These are phyloP conservation scores for Clinocottus analis DNA, from an alignment of 2,113 vertebrate species.

Conservation along the genomic window DNA sequence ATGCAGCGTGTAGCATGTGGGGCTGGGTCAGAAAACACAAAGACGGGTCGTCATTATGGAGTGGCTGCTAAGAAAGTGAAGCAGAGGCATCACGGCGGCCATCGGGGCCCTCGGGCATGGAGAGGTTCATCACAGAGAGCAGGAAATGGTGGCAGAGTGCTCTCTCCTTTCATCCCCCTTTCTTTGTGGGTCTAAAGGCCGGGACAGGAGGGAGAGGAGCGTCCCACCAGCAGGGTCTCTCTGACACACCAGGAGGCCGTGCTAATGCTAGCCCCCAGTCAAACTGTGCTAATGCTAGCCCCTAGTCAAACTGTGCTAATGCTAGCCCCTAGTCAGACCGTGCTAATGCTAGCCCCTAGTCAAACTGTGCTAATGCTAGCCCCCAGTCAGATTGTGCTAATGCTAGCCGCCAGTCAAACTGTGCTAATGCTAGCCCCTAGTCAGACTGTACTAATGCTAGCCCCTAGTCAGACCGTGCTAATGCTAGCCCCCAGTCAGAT, in stretches of 20 bases:
- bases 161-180: conserved; percentile 63
- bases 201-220: conserved; percentile 36
- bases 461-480: too few relatives aligned
- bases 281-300: conserved; percentile 30
- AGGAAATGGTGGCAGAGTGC: conserved; percentile 49
- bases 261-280: conserved; percentile 28
- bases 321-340: too few relatives aligned
- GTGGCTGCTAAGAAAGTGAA: conserved; percentile 5
- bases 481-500: too few relatives aligned
- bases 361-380: too few relatives aligned
- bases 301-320: background rate
- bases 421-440: too few relatives aligned
- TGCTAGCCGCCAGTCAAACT: too few relatives aligned
- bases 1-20: conserved; percentile 42
- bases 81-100: conserved; percentile 50
- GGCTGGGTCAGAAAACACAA: conserved; percentile 4
- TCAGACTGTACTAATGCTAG: too few relatives aligned
- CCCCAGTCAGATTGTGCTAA: too few relatives aligned
- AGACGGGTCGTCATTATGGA: conserved; percentile 37
- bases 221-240: conserved; percentile 40
- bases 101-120: conserved; percentile 40
- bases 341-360: too few relatives aligned
- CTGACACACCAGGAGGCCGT: conserved; percentile 9
- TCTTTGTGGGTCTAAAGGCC: conserved; percentile 64
- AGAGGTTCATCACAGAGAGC: conserved; percentile 67